Base-by-base conservation (phyloP, 2,113 vertebrate genomes). In the Azemiops feae region DNA sequence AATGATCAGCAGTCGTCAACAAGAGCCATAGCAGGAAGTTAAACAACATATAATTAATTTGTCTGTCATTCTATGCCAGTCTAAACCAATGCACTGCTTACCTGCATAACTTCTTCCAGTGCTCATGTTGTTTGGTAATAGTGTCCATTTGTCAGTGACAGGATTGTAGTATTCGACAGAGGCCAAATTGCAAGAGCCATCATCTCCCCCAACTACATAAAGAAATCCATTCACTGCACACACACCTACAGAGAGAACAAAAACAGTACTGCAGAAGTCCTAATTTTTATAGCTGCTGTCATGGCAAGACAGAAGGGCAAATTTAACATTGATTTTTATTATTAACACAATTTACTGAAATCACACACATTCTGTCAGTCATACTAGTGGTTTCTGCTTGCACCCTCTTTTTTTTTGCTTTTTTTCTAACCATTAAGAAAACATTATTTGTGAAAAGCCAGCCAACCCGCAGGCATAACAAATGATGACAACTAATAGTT, bases 81-180 rank as follows among this genome's bases (percentile, higher is more conserved):
- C 55, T 60, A 60, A 45, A 87, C 47, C 85, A 20, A 3, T 12
- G 39, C 14, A 1, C 60, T 30, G 43, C 90, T 95, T 87, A 99
- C 99, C 99, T 95, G 99, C 99, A 0, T 99, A 99, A 97, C 99
- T 99, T 91, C 99, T 98, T 53, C 99, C 99, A 0, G 99, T 99
- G 98, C 98, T 99, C 99, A 99, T 99, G 97, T 99, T 99, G 91
- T 98, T 99, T 11, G 99, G 99, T 64, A 99, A 96, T 89, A 99
- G 98, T 0, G 98, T 99, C 99, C 99, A 99, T 91, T 98, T 99
- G 97, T 99, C 99, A 0, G 97, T 97, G 95, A 98, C 97, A 0
- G 99, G 98, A 96, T 99, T 99, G 95, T 99, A 99, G 96, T 98
- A 99, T 94, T 99, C 99, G 85, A 99, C 99, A 0, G 99, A 99